Percentiles rank a stretch among this genome's conserved stretches.
Evolutionary conservation across 1,140 invertebrate species (phyloP).

Genomic region (Papilio dardanus): DNA sequence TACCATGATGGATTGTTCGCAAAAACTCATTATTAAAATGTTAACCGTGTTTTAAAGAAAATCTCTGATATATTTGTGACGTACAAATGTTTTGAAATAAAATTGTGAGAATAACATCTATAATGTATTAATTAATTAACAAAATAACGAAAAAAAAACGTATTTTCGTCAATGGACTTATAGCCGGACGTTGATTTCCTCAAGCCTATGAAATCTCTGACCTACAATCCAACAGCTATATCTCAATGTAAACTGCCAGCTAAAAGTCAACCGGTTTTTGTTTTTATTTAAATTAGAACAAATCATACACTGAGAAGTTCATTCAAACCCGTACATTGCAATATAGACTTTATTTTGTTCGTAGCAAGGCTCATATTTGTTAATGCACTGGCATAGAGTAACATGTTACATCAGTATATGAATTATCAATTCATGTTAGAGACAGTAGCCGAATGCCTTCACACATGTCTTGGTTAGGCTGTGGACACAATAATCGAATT

Average conservation of each 20-base stretch:
- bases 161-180: background rate
- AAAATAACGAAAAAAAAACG: background rate
- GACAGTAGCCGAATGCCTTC: conserved; percentile 37
- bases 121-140: background rate
- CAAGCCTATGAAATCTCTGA: conserved; percentile 18
- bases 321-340: background rate
- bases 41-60: too few species aligned
- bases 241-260: conserved; percentile 35
- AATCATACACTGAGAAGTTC: conserved; percentile 11
- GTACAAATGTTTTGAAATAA: background rate
- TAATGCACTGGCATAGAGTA: background rate
- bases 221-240: conserved; percentile 24
- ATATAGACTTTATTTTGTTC: background rate
- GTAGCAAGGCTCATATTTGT: background rate
- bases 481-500: conserved; percentile 23
- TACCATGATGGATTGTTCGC: too few species aligned
- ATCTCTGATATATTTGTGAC: background rate
- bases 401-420: conserved; percentile 35
- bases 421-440: conserved; percentile 35
- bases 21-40: too few species aligned
- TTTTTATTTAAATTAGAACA: conserved; percentile 38
- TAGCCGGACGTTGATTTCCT: conserved; percentile 20
- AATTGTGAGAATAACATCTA: background rate
- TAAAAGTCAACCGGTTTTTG: conserved; percentile 36
- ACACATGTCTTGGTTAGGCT: conserved; percentile 30